These are phyloP conservation scores for Seira ritae DNA, from an alignment of 2,888 invertebrate genomes.

Conservation along the genomic window DNA sequence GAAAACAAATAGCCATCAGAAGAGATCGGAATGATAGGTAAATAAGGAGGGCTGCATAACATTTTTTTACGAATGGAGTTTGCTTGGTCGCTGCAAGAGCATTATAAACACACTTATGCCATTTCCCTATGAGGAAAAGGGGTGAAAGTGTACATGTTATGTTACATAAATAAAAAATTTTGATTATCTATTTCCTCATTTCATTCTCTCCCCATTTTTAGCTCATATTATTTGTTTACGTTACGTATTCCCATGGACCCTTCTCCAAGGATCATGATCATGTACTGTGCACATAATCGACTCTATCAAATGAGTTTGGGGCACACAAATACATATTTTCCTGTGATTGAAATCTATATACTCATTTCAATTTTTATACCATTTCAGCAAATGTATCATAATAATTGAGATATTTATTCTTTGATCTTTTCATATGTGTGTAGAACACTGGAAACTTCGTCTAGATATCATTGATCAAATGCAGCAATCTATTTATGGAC, in stretches of 20 bases:
- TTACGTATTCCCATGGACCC: slow-evolving; percentile 33
- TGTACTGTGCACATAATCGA: not conserved
- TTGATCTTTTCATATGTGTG: too few relatives aligned
- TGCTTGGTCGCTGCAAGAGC: slow-evolving; percentile 12
- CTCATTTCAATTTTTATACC: too few relatives aligned
- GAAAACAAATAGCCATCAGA: slow-evolving; percentile 71
- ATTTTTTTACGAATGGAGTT: slow-evolving; percentile 63
- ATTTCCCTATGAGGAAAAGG: slow-evolving; percentile 18
- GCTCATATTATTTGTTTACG: slow-evolving; percentile 16
- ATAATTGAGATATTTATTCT: too few relatives aligned
- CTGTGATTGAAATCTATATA: too few relatives aligned
- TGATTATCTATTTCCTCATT: not conserved
- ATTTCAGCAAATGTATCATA: too few relatives aligned
- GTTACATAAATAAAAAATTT: slow-evolving; percentile 22
- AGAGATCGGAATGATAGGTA: slow-evolving; percentile 68
- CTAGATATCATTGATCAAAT: too few relatives aligned
- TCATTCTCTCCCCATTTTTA: slow-evolving; percentile 16
- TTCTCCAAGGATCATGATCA: not conserved
- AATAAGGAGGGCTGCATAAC: slow-evolving; percentile 61
- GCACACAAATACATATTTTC: too few relatives aligned
- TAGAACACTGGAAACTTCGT: too few relatives aligned
- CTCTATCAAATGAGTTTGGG: not conserved
- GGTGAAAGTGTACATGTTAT: not conserved
- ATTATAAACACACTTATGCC: slow-evolving; percentile 32
- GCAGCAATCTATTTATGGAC: too few relatives aligned